A percentile compares a stretch with the other conserved stretches of the same genome.
phyloP scores from a whole-genome alignment of 2,113 vertebrate species.

The Pampusana beccarii region DNA sequence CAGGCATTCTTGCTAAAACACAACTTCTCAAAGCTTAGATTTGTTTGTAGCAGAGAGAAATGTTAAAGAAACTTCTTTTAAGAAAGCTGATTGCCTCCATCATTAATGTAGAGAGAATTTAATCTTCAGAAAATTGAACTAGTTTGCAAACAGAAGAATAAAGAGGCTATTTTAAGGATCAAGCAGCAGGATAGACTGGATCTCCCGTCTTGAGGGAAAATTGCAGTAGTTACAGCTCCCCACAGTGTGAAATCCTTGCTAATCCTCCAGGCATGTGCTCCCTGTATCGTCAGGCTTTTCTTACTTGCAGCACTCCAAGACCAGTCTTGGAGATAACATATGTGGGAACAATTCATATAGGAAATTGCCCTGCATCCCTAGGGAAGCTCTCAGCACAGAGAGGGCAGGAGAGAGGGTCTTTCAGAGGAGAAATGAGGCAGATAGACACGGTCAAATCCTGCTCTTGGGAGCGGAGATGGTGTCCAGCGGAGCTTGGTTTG shows the following conservation, averaged over 20 bases:
- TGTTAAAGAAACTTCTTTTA: background rate
- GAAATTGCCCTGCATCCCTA: background rate
- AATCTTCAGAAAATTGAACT: slow-evolving; percentile 23
- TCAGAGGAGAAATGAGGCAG: background rate
- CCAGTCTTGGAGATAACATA: background rate
- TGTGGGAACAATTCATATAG: background rate
- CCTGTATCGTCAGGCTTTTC: accelerated
- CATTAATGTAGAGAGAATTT: background rate
- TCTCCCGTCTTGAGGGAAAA: background rate
- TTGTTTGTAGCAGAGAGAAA: background rate
- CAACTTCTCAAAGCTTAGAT: background rate
- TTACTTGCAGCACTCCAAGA: background rate
- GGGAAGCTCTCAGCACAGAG: background rate
- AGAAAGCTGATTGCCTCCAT: background rate
- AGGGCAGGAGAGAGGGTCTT: background rate
- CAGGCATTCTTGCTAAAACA: background rate
- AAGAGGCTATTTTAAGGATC: slow-evolving; percentile 19
- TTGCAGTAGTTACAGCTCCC: background rate
- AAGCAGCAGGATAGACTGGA: slow-evolving; percentile 17
- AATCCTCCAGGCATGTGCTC: background rate
- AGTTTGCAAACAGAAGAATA: background rate
- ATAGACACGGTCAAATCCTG: background rate
- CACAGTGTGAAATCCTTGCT: background rate
- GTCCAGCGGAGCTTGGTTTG: background rate
- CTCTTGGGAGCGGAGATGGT: accelerated